Conservation (phyloP, 2,113 vertebrate genomes). For the Paradoxurus hermaphroditus region DNA sequence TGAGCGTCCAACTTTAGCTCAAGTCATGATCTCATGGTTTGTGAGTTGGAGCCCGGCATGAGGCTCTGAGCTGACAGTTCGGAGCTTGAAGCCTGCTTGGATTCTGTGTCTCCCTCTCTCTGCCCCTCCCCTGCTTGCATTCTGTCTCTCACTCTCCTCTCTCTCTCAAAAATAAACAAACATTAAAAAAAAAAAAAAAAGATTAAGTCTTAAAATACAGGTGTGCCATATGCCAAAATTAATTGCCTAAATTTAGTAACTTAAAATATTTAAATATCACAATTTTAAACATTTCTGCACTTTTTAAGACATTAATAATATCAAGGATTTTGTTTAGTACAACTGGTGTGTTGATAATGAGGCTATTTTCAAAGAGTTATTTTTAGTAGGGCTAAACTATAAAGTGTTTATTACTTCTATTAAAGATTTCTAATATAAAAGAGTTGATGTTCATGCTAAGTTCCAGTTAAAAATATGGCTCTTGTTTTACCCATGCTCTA, state of each 20-base stretch:
- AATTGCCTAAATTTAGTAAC: conserved; percentile 4
- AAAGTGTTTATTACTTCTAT: conserved; percentile 42
- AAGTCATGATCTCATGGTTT: too few relatives aligned
- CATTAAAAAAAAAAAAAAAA: background rate
- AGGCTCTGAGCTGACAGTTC: too few relatives aligned
- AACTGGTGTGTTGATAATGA: background rate
- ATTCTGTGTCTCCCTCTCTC: too few relatives aligned
- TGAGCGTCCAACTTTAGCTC: too few relatives aligned
- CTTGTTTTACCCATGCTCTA: background rate
- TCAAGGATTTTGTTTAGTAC: background rate
- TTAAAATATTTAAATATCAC: conserved; percentile 22
- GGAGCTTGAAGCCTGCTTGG: too few relatives aligned
- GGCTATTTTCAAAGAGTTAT: background rate
- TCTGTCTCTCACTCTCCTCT: too few relatives aligned
- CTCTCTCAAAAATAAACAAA: too few relatives aligned
- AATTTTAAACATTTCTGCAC: conserved; percentile 21
- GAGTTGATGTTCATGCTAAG: background rate
- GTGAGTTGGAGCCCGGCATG: too few relatives aligned
- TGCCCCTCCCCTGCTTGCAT: too few relatives aligned
- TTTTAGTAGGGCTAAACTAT: background rate
- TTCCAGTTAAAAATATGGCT: background rate
- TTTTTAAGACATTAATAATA: background rate
- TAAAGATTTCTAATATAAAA: conserved; percentile 19
- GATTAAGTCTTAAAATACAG: conserved; percentile 19
- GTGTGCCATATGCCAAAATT: background rate